These are phyloP conservation scores for Porites lutea DNA, from an alignment of 64 coral and sea anemone species.

Conservation along the genomic window DNA sequence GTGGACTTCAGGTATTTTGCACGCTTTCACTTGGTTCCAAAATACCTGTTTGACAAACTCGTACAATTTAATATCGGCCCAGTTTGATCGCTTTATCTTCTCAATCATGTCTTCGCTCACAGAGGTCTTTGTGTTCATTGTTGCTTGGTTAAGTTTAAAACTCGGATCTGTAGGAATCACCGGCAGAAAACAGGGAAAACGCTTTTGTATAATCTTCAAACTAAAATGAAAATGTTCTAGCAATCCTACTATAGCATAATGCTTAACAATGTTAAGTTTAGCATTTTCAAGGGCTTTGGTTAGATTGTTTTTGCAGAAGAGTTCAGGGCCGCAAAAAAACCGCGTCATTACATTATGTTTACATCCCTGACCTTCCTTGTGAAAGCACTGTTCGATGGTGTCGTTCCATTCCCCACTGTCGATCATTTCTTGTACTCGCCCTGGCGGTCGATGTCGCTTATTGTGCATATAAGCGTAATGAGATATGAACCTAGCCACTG, in stretches of 20 bases:
- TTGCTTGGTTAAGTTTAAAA: constrained; percentile 2
- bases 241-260: constrained; percentile 69
- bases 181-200: constrained; percentile 61
- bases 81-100: constrained; percentile 50
- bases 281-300: constrained; percentile 51
- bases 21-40: constrained; percentile 52
- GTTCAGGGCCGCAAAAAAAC: constrained; percentile 76
- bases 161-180: not conserved
- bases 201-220: constrained; percentile 52
- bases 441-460: constrained; percentile 31
- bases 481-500: constrained; percentile 69
- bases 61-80: constrained; percentile 75
- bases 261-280: constrained; percentile 46
- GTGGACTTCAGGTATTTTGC: constrained; percentile 3
- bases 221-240: constrained; percentile 51
- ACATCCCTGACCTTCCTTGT: constrained; percentile 65
- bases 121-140: not conserved
- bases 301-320: constrained; percentile 45
- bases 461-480: constrained; percentile 68
- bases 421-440: constrained; percentile 44
- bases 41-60: constrained; percentile 57
- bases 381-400: constrained; percentile 69
- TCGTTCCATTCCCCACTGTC: constrained; percentile 60
- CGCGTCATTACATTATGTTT: constrained; percentile 75
- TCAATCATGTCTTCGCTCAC: constrained; percentile 32